These are phyloP conservation scores for Porites cylindrica DNA, from an alignment of 92 coral and sea anemone genomes.

Conservation along the genomic window DNA sequence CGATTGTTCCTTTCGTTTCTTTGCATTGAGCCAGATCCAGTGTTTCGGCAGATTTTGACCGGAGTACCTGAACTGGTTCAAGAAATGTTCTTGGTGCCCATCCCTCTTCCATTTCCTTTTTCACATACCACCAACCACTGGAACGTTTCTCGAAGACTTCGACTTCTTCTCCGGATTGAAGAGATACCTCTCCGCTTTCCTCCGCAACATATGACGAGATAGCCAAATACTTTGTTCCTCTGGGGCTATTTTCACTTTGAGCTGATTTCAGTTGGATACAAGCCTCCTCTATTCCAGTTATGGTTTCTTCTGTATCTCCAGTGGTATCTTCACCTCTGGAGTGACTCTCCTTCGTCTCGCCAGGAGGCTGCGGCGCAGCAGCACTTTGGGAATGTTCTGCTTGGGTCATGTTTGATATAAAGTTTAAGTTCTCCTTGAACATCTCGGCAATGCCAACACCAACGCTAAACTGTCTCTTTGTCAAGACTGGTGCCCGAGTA, in stretches of 20 bases:
- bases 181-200: constrained; percentile 51
- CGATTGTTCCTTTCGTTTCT: not conserved
- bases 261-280: constrained; percentile 15
- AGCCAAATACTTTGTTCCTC: constrained; percentile 37
- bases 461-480: constrained; percentile 16
- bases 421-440: not conserved
- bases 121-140: constrained; percentile 75
- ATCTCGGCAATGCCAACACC: constrained; percentile 16
- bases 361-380: not conserved
- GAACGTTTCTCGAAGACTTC: constrained; percentile 59
- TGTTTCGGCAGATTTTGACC: constrained; percentile 12
- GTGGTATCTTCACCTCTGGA: not conserved
- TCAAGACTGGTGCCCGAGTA: constrained; percentile 24
- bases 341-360: not conserved
- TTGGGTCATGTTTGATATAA: not conserved
- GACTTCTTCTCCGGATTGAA: constrained; percentile 62
- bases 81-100: constrained; percentile 75
- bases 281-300: constrained; percentile 1
- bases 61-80: not conserved
- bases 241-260: constrained; percentile 8
- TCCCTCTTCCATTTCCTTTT: constrained; percentile 57
- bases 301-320: not conserved
- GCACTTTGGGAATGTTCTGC: not conserved
- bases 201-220: constrained; percentile 51
- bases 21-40: not conserved